Base-by-base conservation (phyloP, 2,888 invertebrate genomes). In the Drosophila rubida region DNA sequence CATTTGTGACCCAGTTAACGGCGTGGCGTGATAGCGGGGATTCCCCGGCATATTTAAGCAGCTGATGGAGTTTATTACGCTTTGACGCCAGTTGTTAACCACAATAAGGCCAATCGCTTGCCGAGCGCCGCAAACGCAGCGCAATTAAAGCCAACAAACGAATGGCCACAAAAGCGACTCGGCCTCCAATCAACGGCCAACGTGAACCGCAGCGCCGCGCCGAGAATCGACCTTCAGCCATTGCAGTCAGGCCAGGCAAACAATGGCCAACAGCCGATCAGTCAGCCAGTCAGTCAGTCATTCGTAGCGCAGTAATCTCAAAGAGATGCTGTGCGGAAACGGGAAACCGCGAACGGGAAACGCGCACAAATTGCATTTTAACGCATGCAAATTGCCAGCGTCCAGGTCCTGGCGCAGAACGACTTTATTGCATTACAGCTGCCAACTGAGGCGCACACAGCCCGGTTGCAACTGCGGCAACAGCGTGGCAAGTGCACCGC, bases 291-390 rank as follows among this genome's bases (percentile, higher is more conserved):
- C n/a, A 44, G 23, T n/a, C 23, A 23, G 2, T 7, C 23, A 3
- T n/a, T 23, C 8, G 25, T 16, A 22, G 25, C 48, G 45, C 30
- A 14, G 32, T 51, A 42, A 37, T 59, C 88, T 75, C 80, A 58
- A 48, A 67, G 79, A 66, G 64, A 53, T 67, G 45, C 19, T 14
- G 50, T 1, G n/a, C 22, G 30, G 25, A 25, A 55, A 54, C 25
- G 27, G 62, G 27, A 45, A 65, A 78, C 77, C 77, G 75, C 75
- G 59, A 46, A 57, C 89, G 64, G 82, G 77, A 86, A 82, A 73
- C 74, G 68, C 72, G 77, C 77, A 76, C 88, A 85, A 85, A 89
- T 89, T 89, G 83, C 86, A 83, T 86, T 85, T 87, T 87, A 84
- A 89, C 89, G 87, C 84, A 85, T 85, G 88, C 88, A 85, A 89